A percentile compares a stretch with the other conserved stretches of the same genome.
Evolutionary conservation across 1,140 invertebrate genomes (phyloP).

Genomic region (Sycophaga agraensis): DNA sequence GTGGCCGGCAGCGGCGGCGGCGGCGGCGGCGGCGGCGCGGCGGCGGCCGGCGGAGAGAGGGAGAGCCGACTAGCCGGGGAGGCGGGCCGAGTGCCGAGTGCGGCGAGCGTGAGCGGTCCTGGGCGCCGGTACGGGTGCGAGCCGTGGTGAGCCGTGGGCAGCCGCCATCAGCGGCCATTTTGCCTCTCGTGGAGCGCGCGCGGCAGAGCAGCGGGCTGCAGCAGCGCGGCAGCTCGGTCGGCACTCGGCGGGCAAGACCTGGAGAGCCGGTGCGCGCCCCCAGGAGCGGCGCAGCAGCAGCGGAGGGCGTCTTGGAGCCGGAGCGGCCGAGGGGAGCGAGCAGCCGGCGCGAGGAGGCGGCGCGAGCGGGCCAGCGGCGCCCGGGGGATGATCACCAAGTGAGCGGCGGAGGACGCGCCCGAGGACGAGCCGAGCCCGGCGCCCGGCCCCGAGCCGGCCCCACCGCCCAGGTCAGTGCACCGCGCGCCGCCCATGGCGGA

Average conservation of each 20-base stretch:
- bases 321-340: not conserved
- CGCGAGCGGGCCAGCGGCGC: not conserved
- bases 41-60: not conserved
- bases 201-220: not conserved
- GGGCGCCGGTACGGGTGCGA: no score
- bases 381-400: not conserved
- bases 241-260: not conserved
- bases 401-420: not conserved
- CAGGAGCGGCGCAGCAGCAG: not conserved
- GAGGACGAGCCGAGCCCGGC: not conserved
- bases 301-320: not conserved
- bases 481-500: not conserved
- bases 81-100: not conserved
- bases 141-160: no score
- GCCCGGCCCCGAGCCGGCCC: no score
- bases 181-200: not conserved
- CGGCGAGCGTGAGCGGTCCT: not conserved
- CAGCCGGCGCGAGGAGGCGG: not conserved
- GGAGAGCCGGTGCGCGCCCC: not conserved
- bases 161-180: no score
- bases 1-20: not conserved
- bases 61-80: not conserved
- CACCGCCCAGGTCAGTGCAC: not conserved
- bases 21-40: not conserved
- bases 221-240: no score